A percentile compares a stretch with the other conserved stretches of the same genome.
Evolutionary conservation across 2,888 invertebrate genomes (phyloP).

Genomic region (Siphlonurus alternatus): DNA sequence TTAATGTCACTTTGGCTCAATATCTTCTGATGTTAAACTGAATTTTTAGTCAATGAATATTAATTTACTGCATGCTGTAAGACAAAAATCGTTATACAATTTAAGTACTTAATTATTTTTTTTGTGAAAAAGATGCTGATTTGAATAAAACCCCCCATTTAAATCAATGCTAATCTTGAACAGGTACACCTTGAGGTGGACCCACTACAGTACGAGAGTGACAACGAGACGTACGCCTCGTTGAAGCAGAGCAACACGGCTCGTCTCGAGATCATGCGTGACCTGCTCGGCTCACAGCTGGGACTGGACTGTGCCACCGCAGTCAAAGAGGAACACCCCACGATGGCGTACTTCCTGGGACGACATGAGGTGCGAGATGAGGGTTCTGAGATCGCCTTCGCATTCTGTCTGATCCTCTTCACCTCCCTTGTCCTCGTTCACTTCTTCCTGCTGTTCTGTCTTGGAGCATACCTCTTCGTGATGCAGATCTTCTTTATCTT

Average conservation of each 20-base stretch:
- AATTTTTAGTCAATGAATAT: too few relatives aligned
- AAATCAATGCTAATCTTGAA: too few relatives aligned
- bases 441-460: neutral
- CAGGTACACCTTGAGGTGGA: slow-evolving; percentile 70
- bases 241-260: slow-evolving; percentile 46
- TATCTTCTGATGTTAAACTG: too few relatives aligned
- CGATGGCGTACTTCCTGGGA: slow-evolving; percentile 59
- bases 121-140: too few relatives aligned
- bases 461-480: neutral
- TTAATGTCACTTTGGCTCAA: too few relatives aligned
- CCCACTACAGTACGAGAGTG: slow-evolving; percentile 45
- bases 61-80: too few relatives aligned
- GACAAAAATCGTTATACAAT: too few relatives aligned
- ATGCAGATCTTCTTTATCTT: neutral
- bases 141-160: too few relatives aligned
- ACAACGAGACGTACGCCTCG: slow-evolving; percentile 38
- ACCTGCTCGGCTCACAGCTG: slow-evolving; percentile 52
- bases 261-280: slow-evolving; percentile 60
- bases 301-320: slow-evolving; percentile 39
- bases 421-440: neutral
- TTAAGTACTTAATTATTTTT: too few relatives aligned
- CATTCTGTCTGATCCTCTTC: neutral
- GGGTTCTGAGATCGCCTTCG: neutral
- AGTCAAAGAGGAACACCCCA: slow-evolving; percentile 22
- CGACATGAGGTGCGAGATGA: slow-evolving; percentile 50